Base-by-base conservation (phyloP, 23 tunicate genomes). In the Diplosoma virens region DNA sequence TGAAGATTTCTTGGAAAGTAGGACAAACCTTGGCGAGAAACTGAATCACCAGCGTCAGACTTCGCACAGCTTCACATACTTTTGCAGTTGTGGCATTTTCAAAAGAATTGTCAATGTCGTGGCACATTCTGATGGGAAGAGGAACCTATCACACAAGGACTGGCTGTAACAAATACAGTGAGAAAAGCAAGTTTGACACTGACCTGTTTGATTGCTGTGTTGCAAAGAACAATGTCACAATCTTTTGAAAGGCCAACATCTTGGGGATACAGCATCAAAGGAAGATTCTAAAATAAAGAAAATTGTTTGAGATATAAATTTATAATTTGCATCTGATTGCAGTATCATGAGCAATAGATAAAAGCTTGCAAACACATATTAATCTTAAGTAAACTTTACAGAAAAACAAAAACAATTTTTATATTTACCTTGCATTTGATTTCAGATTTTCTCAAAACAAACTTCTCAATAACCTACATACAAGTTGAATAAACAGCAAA, bases 11-110 rank as follows among this genome's bases (percentile, higher is more conserved):
- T n/a, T n/a, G n/a, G n/a, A n/a, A n/a, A n/a, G n/a, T n/a, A n/a
- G n/a, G n/a, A 70, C 71, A 16, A 59, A 87, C 94, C 77, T 89
- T 89, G 33, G 96, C 80, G 17, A 89, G 66, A 37, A 81, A 78
- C 0, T 63, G 80, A 25, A 89, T 89, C 16, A 79, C 83, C 9
- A 77, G 41, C 0, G 88, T 78, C 30, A 89, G 35, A 14, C 88
- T 77, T 71, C 96, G 59, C 3, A 89, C 96, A 37, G 77, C 96
- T 60, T 89, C 96, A 64, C 96, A 89, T 18, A 89, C 36, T 28
- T 89, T 80, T 24, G 96, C 81, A 4, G 87, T 74, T 6, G 67
- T 25, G 14, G 75, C 73, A 23, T 55, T 52, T 0, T 47, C 71
- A 58, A 73, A 71, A 25, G 32, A 20, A 25, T 47, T 66, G 33